A percentile compares a stretch with the other conserved stretches of the same genome.
phyloP scores from a whole-genome alignment of 2,113 vertebrate species.

The Bubalus kerabau region DNA sequence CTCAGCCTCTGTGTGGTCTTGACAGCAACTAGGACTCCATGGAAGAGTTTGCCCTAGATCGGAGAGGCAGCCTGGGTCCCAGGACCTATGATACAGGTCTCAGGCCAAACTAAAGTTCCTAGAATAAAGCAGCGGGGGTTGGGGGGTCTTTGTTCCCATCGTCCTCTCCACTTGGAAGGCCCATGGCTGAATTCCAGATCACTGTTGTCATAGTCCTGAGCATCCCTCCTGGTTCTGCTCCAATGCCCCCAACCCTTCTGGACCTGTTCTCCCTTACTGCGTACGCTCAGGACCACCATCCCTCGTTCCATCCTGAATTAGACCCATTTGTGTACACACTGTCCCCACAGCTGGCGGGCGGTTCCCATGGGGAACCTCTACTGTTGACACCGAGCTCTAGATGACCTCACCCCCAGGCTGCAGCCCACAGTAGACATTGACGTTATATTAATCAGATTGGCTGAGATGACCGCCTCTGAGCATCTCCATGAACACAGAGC shows the following conservation, averaged over 20 bases:
- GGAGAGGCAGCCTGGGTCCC: background rate
- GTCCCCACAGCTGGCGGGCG: rapidly evolving
- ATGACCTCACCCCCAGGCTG: background rate
- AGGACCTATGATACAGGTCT: background rate
- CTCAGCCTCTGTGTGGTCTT: background rate
- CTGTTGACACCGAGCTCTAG: rapidly evolving
- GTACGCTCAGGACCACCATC: background rate
- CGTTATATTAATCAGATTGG: background rate
- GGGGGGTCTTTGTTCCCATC: background rate
- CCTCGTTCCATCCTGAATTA: background rate
- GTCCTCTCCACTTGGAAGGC: background rate
- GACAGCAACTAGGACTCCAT: background rate
- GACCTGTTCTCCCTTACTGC: background rate
- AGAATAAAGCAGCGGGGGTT: background rate
- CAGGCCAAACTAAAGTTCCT: background rate
- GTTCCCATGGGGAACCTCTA: background rate
- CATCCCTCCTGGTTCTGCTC: background rate
- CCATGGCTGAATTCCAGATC: background rate
- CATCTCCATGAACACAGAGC: background rate
- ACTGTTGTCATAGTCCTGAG: background rate
- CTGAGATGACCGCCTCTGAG: background rate
- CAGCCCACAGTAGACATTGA: background rate
- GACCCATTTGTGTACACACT: background rate
- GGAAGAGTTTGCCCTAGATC: background rate
- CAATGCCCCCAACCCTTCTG: background rate